Base-by-base conservation (phyloP, 2,888 invertebrate species). In the Thymelicus acteon region DNA sequence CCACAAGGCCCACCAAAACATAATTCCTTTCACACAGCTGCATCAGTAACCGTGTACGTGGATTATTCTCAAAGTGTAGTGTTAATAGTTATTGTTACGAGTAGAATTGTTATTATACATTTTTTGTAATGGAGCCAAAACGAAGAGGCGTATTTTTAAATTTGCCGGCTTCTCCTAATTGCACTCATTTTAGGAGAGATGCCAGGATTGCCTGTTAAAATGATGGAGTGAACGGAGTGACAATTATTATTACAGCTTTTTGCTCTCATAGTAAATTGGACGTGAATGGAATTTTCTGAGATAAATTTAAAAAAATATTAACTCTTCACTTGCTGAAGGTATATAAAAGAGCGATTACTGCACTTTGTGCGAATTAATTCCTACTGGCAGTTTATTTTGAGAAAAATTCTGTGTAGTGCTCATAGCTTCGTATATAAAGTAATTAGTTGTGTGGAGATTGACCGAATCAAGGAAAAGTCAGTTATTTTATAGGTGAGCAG, bases 121-220 rank as follows among this genome's bases (percentile, higher is more conserved):
- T 87, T 88, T 87, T 88, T 88, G 86, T 84, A 82, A 82, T 82
- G 79, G 79, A 84, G 88, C 88, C 88, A 88, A 89, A 87, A 76
- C 72, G 69, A 73, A 57, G 64, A 60, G 67, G 71, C 72, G 72
- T 72, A 71, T 69, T 71, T 72, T 67, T 70, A 64, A 70, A 65
- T 70, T 70, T 65, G 60, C 60, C 60, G 60, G 67, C 70, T 70
- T 60, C 58, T 70, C 60, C 60, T 70, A 70, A 70, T 70, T 70
- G 70, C 70, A 70, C 39, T 60, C 64, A 64, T 65, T 70, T 70
- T 64, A 64, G 70, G 70, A 70, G 70, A 49, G 52, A 40, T 64
- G 70, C 70, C 70, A 70, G 70, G 58, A 48, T 48, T 12, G 19
- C 69, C 58, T 40, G 63, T 40, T 60, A 64, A 60, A 60, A 64